Evolutionary conservation across 2,113 vertebrate species (phyloP), one percentile per base, ranked within the genome.

Genomic region (Trogon melanurus): DNA sequence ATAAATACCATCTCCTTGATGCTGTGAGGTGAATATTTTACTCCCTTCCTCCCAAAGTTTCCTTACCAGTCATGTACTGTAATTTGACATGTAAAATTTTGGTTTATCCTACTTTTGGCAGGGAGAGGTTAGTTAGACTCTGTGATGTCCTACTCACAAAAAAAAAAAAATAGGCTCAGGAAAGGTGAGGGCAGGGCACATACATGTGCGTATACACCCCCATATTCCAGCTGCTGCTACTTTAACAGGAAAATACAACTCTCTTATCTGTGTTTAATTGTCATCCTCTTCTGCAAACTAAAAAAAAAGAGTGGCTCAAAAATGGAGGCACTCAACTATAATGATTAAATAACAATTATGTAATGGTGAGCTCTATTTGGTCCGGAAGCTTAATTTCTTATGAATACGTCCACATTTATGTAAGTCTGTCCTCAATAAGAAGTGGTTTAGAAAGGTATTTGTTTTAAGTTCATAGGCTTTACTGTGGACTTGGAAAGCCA

Each of bases 151-250:
- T 50, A 6, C 16, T 75, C 17, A 11, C 32, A 64, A 21, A 41
- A 41, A 36, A 41, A 88, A 79, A 4, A 85, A 67, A 91, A 44
- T 27, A n/a, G 30, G 32, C 6, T 83, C 92, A 57, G 20, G 41
- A 84, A 51, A 60, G 23, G 3, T 34, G 10, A 2, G 2, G 25
- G 6, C 1, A 0, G 6, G 5, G 8, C 38, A 3, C 11, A 17
- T 51, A 14, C 3, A 1, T 56, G 13, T 9, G 3, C 9, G 13
- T 26, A 15, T 21, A 21, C 3, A 32, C 3, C 4, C 23, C 54
- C 66, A 69, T 38, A n/a, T 75, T 48, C 29, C 21, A 53, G 13
- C 18, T 82, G 38, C 62, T 75, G 12, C 16, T 82, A 23, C 21
- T 27, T 62, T 80, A 78, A 38, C 38, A 62, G n/a, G 27, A 66